Conservation (phyloP, 1,140 invertebrate genomes). For the Aphelinus atriplicis region DNA sequence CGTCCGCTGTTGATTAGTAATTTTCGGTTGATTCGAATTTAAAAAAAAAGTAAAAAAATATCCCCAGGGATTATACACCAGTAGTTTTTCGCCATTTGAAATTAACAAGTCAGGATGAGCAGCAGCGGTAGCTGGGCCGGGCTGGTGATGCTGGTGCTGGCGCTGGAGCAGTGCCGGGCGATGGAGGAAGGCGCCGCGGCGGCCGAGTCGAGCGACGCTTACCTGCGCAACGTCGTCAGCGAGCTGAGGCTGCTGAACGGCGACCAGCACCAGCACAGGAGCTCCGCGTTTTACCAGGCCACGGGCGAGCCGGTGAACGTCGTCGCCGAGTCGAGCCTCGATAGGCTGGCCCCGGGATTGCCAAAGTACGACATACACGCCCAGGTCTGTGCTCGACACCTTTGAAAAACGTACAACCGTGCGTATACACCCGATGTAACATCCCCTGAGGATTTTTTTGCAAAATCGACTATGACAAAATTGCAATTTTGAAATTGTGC, state of each 20-base stretch:
- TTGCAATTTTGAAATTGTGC: not conserved
- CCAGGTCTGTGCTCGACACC: no score
- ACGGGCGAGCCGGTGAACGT: not conserved
- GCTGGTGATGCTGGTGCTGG: not conserved
- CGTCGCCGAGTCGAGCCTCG: not conserved
- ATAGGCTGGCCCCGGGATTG: not conserved
- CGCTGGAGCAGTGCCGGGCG: not conserved
- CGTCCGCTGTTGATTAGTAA: no score
- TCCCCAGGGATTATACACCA: no score
- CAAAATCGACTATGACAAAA: not conserved
- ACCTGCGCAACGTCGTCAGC: constrained; percentile 31
- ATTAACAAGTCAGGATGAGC: no score
- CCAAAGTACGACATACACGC: not conserved
- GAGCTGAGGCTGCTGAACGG: constrained; percentile 23
- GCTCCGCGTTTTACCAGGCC: not conserved
- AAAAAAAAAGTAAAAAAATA: no score
- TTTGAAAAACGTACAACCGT: no score
- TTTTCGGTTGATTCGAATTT: no score
- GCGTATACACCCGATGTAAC: no score
- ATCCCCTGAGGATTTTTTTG: not conserved
- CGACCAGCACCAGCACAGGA: not conserved
- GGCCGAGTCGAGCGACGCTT: constrained; percentile 16
- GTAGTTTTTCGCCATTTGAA: no score
- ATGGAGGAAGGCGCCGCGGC: not conserved
- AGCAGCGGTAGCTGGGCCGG: no score